Base-by-base conservation (phyloP, 2,888 invertebrate species). In the Scelioninae gen. 1 region DNA sequence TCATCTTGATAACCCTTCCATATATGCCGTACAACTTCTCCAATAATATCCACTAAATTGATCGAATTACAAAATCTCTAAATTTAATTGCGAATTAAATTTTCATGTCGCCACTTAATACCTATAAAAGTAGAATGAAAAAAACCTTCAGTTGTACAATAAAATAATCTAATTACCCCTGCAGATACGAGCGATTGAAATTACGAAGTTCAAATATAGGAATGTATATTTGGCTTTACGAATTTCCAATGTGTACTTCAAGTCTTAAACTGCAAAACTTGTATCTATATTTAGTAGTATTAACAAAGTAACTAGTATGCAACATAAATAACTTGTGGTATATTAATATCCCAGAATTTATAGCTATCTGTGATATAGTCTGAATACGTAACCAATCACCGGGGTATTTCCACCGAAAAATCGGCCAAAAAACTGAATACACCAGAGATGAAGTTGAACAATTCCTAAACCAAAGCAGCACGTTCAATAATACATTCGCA, bases 201-300 rank as follows among this genome's bases (percentile, higher is more conserved):
- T 16, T 40, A 40, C 53, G 53, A 53, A 55, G 55, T 55, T 45
- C 55, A 55, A 68, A 68, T 55, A 45, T 16, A 45, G 32, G 32
- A 49, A 29, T 34, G 49, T 43, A n/a, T 49, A 49, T 63, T 63
- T 31, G 49, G 49, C 55, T 68, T 68, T 32, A 31, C 45, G 0
- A 55, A 45, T 45, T 68, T 68, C 68, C 43, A 55, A 29, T 66
- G 55, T 65, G 51, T 53, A 53, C 51, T 40, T 40, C 40, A 32
- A 45, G 68, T 68, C 68, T 68, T 55, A 56, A 45, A 56, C 68
- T 45, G 31, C 16, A 13, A 45, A 68, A 68, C 68, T 55, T 55
- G 68, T 31, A 31, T 16, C 68, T 32, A 32, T 32, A 55, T 32
- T 45, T 45, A 45, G 32, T 5, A n/a, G 55, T 45, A 55, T 68